Evolutionary conservation across 1,140 invertebrate species (phyloP), one percentile per base, ranked within the genome.

Genomic region (Philaenus spumarius): DNA sequence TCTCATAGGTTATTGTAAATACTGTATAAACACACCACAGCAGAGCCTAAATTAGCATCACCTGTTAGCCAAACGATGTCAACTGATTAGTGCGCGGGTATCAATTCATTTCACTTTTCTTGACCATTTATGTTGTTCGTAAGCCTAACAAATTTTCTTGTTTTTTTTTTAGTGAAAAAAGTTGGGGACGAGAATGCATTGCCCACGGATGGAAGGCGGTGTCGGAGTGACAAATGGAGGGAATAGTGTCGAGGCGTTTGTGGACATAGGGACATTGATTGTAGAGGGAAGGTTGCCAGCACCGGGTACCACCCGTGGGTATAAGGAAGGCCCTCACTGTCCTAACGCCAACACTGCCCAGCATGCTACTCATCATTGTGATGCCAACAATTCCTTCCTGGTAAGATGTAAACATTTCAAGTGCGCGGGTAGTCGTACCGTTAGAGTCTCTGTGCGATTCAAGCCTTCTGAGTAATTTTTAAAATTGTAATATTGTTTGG

Each of bases 321-420:
- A 85, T 70, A 78, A 79, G 60, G 84, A 87, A 69, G 86, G 86
- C 17, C 85, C 85, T 5, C 86, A 89, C 67, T 87, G 84, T 72
- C 65, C 75, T 58, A 72, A 68, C 40, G 55, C 69, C 74, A 66
- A 52, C 72, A n/a, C 43, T 15, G 15, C 39, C 26, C 47, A 43
- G 19, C 55, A n/a, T 12, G 55, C 24, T 20, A 17, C 34, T 9
- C 58, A 62, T 56, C 46, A 61, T 34, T 53, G 54, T 34, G 37
- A 52, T 53, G 30, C 56, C 12, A 46, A 35, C 26, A 51, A 57
- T 22, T 53, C 40, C 35, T 40, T 30, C 9, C 9, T 30, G 26
- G 26, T 30, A 30, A 30, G 26, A 4, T n/a, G n/a, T n/a, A n/a
- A n/a, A n/a, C n/a, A n/a, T n/a, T n/a, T n/a, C n/a, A n/a, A n/a